Base-by-base conservation (phyloP, 2,113 vertebrate species). In the Plecturocebus donacophilus region DNA sequence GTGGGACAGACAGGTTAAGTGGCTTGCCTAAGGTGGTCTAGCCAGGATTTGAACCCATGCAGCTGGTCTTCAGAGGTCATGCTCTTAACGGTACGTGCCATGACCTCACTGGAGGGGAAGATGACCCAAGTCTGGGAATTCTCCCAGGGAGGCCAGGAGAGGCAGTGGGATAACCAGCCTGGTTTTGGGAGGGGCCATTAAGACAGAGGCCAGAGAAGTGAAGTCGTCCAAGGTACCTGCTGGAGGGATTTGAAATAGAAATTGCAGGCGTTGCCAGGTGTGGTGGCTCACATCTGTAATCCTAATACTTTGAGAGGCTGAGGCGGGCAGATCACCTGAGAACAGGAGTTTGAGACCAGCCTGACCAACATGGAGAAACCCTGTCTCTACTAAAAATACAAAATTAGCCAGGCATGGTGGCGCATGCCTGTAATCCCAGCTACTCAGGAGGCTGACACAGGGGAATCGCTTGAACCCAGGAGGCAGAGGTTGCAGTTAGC, bases 221-320 rank as follows among this genome's bases (percentile, higher is more conserved):
- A 93, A 77, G 82, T 93, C 83, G 79, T 75, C 52, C 3, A 10
- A 92, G 83, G 90, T 86, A 38, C 17, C 49, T 58, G 81, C 45
- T 91, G 54, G 61, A 38, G 70, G 70, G 73, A 19, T 25, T 14
- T 73, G 80, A 90, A 96, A 82, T 64, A 83, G 91, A 96, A 70
- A 42, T 47, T 40, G 73, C 30, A 81, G 30, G 76, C 32, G 49
- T 94, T 52, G 16, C 52, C 16, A 52, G 52, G 16, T 5, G 5
- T 52, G 52, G 16, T 52, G 52, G 52, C 52, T 52, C 52, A 52
- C 5, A 17, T 16, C 52, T 52, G 52, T 52, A 52, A 52, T 52
- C 52, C 52, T 52, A 52, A 52, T 19, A 52, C 52, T 52, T 52
- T 52, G 52, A 14, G 16, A 52, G 52, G 52, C 52, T 17, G 16